A percentile compares a stretch with the other conserved stretches of the same genome.
Conservation (phyloP, 2,888 invertebrate genomes). For the Tenthredo scrophulariae region DNA sequence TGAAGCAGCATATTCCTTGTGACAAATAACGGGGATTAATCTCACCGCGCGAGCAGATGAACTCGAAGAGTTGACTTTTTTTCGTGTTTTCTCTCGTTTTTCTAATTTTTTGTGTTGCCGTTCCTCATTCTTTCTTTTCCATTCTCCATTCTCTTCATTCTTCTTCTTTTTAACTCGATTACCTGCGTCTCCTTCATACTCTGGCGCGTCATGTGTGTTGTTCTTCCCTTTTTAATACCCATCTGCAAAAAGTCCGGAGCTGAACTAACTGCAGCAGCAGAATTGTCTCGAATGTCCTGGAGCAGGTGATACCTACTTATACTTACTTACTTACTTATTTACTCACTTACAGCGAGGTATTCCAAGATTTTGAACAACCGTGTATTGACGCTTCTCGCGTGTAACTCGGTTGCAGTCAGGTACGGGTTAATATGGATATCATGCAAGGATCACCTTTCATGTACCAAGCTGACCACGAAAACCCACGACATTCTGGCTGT, state of each 20-base stretch:
- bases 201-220: not conserved
- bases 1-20: conserved; percentile 63
- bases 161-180: conserved; percentile 22
- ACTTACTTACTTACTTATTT: not conserved
- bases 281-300: conserved; percentile 34
- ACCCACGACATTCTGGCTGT: conserved; percentile 56
- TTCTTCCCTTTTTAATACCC: not conserved
- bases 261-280: not conserved
- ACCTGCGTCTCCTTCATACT: not conserved
- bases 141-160: conserved; percentile 37
- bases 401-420: conserved; percentile 45
- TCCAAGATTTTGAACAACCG: conserved; percentile 36
- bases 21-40: conserved; percentile 70
- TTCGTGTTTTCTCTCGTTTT: conserved; percentile 59
- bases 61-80: conserved; percentile 20
- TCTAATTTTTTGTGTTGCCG: conserved; percentile 60
- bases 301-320: conserved; percentile 20
- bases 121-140: conserved; percentile 54
- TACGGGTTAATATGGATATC: conserved; percentile 42
- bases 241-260: not conserved
- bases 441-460: conserved; percentile 65
- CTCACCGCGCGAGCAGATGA: conserved; percentile 57
- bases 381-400: conserved; percentile 39
- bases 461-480: conserved; percentile 63
- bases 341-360: not conserved